Conservation (phyloP, 2,888 invertebrate species). For the Onchidella celtica region DNA sequence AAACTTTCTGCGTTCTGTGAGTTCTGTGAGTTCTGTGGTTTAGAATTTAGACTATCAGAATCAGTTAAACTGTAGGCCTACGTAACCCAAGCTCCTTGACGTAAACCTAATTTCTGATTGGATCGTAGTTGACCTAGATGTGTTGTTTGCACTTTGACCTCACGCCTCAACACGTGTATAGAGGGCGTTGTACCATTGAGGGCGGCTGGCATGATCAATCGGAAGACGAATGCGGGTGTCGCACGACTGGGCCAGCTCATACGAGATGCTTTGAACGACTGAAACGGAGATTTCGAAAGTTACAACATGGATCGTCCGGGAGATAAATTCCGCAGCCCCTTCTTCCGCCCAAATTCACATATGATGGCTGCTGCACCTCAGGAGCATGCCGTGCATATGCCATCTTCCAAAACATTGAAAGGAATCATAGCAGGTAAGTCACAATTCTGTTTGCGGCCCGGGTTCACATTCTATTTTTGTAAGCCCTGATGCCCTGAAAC, state of each 20-base stretch:
- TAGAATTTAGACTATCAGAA: no score
- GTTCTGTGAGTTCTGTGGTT: no score
- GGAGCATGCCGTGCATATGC: slow-evolving; percentile 55
- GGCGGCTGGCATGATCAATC: slow-evolving; percentile 34
- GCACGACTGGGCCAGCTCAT: not conserved
- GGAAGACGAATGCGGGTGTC: slow-evolving; percentile 28
- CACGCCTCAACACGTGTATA: slow-evolving; percentile 41
- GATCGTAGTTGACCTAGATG: not conserved
- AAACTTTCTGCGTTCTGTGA: no score
- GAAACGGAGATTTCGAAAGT: no score
- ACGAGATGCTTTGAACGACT: not conserved
- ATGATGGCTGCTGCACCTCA: slow-evolving; percentile 59
- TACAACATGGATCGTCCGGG: slow-evolving; percentile 62
- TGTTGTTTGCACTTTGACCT: slow-evolving; percentile 25
- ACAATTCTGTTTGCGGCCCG: not conserved
- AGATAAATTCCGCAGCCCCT: slow-evolving; percentile 58
- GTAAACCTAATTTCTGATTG: not conserved
- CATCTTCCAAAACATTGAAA: slow-evolving; percentile 87
- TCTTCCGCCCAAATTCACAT: slow-evolving; percentile 58
- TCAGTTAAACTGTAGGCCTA: no score
- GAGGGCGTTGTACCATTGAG: slow-evolving; percentile 41
- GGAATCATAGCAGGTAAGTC: slow-evolving; percentile 92
- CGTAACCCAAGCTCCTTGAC: no score
- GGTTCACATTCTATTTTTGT: not conserved
- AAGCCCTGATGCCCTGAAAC: not conserved